Evolutionary conservation across 1,140 invertebrate species (phyloP).

Genomic region (Caenorhabditis latens): DNA sequence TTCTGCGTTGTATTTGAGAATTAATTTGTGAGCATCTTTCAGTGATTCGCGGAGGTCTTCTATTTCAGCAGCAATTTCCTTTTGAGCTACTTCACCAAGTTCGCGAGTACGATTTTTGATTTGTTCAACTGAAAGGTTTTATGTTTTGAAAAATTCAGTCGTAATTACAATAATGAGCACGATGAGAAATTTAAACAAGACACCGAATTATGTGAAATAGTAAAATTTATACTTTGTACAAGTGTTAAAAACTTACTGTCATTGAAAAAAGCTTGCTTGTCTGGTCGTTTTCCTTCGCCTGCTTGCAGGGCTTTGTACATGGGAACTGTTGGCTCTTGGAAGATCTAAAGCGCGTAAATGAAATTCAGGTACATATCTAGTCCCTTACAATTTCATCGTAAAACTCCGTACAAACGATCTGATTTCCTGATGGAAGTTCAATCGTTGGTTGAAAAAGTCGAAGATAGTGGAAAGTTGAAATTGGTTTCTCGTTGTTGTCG

Average conservation of each 20-base stretch:
- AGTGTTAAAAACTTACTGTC: slow-evolving; percentile 69
- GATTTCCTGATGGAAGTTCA: slow-evolving; percentile 82
- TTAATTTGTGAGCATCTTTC: slow-evolving; percentile 66
- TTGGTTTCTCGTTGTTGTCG: slow-evolving; percentile 94
- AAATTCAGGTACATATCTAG: background rate
- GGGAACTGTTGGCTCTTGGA: slow-evolving; percentile 90
- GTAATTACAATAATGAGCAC: too few relatives aligned
- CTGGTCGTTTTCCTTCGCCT: slow-evolving; percentile 61
- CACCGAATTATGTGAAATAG: too few relatives aligned
- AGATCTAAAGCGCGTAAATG: slow-evolving; percentile 80
- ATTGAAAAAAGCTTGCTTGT: slow-evolving; percentile 60
- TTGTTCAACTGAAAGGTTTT: slow-evolving; percentile 63
- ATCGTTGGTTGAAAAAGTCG: slow-evolving; percentile 87
- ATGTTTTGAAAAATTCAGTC: background rate
- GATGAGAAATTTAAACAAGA: too few relatives aligned
- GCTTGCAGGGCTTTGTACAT: slow-evolving; percentile 90
- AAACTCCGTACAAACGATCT: slow-evolving; percentile 89
- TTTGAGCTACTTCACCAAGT: slow-evolving; percentile 52
- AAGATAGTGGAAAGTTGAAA: slow-evolving; percentile 93
- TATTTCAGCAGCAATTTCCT: slow-evolving; percentile 71
- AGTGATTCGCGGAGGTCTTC: slow-evolving; percentile 71
- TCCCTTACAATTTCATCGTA: slow-evolving; percentile 90
- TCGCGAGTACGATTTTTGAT: slow-evolving; percentile 63
- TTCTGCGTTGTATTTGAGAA: slow-evolving; percentile 64
- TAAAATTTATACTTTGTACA: too few relatives aligned